phyloP scores from a whole-genome alignment of 2,797 vertebrate genomes.

The Rousettus madagascariensis region DNA sequence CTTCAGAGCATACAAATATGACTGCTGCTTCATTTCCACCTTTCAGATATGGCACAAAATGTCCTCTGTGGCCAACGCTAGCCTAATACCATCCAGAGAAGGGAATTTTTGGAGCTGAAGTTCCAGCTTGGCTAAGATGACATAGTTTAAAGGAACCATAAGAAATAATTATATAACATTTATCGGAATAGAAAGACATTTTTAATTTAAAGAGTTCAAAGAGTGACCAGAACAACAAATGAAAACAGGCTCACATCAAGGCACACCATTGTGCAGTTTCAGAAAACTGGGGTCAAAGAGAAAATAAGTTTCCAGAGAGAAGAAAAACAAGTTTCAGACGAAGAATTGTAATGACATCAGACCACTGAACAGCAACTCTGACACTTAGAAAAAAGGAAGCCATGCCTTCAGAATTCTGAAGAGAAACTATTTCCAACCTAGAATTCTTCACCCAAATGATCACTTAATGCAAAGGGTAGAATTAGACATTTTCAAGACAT shows the following conservation, averaged over 20 bases:
- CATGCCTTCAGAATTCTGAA: not conserved
- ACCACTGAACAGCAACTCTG: not conserved
- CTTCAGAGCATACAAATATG: not conserved
- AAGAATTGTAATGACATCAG: not conserved
- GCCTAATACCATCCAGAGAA: not conserved
- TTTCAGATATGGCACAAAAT: not conserved
- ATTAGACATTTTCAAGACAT: not conserved
- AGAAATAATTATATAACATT: not conserved
- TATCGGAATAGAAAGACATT: not conserved
- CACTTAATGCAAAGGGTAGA: not conserved
- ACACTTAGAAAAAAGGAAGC: not conserved
- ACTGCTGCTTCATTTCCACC: not conserved
- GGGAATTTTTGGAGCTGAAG: not conserved
- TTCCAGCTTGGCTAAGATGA: not conserved
- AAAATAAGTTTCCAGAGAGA: not conserved
- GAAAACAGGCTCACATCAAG: not conserved
- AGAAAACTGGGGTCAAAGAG: not conserved
- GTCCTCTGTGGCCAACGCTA: not conserved
- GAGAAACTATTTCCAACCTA: not conserved
- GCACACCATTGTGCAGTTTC: not conserved
- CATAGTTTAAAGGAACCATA: not conserved
- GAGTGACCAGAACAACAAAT: not conserved
- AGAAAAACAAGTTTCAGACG: not conserved
- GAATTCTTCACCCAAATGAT: not conserved
- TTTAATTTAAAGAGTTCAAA: not conserved